Conservation (phyloP, 2,888 invertebrate species). For the Chromoteleia sp. region DNA sequence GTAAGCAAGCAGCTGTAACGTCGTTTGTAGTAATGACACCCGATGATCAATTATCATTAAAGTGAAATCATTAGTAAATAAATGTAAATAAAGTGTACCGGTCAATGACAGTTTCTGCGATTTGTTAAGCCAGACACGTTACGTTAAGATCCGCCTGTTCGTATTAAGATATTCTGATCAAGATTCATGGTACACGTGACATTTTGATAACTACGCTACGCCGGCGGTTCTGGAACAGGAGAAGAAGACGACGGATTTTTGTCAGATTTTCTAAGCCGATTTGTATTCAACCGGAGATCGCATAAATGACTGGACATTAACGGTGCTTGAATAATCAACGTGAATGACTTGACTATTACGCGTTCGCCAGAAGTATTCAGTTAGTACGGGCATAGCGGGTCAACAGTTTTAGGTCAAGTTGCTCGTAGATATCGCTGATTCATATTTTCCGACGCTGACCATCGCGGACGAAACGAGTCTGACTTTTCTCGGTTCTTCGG, state of each 20-base stretch:
- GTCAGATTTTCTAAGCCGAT: slow-evolving; percentile 12
- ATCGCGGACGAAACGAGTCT: slow-evolving; percentile 50
- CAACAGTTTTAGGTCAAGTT: slow-evolving; percentile 74
- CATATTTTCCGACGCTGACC: slow-evolving; percentile 44
- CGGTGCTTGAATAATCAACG: slow-evolving; percentile 49
- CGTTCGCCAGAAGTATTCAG: slow-evolving; percentile 57
- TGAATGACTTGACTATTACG: slow-evolving; percentile 51
- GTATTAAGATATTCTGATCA: slow-evolving; percentile 23
- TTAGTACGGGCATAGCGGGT: slow-evolving; percentile 68
- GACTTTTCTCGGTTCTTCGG: slow-evolving; percentile 15
- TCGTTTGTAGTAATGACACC: slow-evolving; percentile 35
- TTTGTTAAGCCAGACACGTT: not conserved
- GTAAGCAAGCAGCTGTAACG: slow-evolving; percentile 20
- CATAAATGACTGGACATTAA: slow-evolving; percentile 45
- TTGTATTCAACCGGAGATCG: slow-evolving; percentile 30
- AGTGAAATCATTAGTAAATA: slow-evolving; percentile 27
- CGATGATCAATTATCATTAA: slow-evolving; percentile 52
- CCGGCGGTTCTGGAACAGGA: not conserved
- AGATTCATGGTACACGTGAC: slow-evolving; percentile 1
- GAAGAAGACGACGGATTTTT: slow-evolving; percentile 9
- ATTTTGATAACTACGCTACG: not conserved
- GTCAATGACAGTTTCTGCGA: not conserved
- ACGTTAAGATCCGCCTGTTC: not conserved
- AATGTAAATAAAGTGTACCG: slow-evolving; percentile 10
- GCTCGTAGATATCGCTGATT: too few relatives aligned